Evolutionary conservation across 2,888 invertebrate genomes (phyloP).

Genomic region (Onthophagus sagittarius): DNA sequence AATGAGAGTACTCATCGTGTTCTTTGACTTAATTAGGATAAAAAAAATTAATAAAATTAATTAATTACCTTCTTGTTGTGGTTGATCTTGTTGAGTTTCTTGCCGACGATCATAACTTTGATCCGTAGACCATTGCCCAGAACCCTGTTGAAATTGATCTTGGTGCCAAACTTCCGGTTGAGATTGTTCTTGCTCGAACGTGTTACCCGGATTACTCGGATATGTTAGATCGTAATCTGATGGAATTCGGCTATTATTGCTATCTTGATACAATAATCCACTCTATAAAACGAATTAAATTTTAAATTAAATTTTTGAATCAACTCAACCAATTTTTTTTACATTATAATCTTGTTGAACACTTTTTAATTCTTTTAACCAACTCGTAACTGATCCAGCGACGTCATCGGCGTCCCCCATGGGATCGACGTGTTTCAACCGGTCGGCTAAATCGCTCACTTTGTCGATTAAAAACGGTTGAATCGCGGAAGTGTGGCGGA

Average conservation of each 20-base stretch:
- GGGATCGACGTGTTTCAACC: slow-evolving; percentile 46
- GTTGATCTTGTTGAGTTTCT: slow-evolving; percentile 24
- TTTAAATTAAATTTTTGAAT: not conserved
- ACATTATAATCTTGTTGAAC: slow-evolving; percentile 49
- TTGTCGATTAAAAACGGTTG: slow-evolving; percentile 53
- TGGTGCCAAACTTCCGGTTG: slow-evolving; percentile 35
- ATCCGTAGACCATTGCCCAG: slow-evolving; percentile 33
- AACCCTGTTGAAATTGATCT: slow-evolving; percentile 13
- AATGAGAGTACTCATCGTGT: too few relatives aligned
- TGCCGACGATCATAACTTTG: slow-evolving; percentile 39
- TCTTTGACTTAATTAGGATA: too few relatives aligned
- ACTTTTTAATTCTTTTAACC: slow-evolving; percentile 55
- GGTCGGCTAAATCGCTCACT: slow-evolving; percentile 50
- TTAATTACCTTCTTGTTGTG: slow-evolving; percentile 29
- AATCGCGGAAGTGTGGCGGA: slow-evolving; percentile 54
- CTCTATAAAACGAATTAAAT: slow-evolving; percentile 32
- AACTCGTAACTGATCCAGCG: slow-evolving; percentile 51
- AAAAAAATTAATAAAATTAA: too few relatives aligned
- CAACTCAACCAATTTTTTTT: slow-evolving; percentile 22
- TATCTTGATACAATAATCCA: slow-evolving; percentile 34
- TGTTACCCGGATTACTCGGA: slow-evolving; percentile 22
- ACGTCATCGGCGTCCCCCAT: slow-evolving; percentile 36
- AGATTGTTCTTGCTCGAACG: slow-evolving; percentile 17
- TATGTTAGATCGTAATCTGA: slow-evolving; percentile 22
- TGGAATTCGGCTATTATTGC: slow-evolving; percentile 24